Conservation (phyloP, 2,113 vertebrate species). For the Silurus asotus region DNA sequence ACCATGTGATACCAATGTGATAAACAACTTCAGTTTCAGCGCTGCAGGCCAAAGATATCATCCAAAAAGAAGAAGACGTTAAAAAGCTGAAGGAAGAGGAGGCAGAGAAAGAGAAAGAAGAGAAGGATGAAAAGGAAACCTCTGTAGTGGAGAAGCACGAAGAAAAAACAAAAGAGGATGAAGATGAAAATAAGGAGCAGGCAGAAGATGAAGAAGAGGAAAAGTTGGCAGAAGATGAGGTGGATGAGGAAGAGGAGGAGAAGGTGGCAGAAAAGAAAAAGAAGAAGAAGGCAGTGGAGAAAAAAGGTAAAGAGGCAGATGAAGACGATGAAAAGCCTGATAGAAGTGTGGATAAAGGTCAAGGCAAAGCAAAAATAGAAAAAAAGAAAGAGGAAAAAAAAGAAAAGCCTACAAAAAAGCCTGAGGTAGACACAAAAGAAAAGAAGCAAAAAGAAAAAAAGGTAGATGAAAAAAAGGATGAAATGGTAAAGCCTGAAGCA, state of each 20-base stretch:
- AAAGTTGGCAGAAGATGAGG: neutral
- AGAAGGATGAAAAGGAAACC: slow-evolving; percentile 51
- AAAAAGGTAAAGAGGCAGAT: slow-evolving; percentile 28
- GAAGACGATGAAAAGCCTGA: neutral
- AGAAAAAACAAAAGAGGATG: neutral
- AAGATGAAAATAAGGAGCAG: slow-evolving; percentile 20
- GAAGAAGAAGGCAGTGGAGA: neutral
- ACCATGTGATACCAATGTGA: neutral
- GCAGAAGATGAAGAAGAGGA: slow-evolving; percentile 12
- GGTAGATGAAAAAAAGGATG: neutral
- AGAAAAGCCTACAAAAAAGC: neutral
- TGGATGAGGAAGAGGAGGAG: slow-evolving; percentile 12
- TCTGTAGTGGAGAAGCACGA: slow-evolving; percentile 5
- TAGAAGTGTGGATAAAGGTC: neutral
- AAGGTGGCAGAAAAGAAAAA: neutral
- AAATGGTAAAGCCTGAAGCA: too few relatives aligned
- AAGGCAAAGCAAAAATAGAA: neutral
- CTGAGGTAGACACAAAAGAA: neutral
- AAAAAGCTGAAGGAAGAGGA: slow-evolving; percentile 1
- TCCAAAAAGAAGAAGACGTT: slow-evolving; percentile 44
- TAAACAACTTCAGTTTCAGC: slow-evolving; percentile 58
- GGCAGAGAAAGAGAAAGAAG: slow-evolving; percentile 45
- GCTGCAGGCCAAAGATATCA: slow-evolving; percentile 59
- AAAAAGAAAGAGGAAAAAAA: slow-evolving; percentile 1
- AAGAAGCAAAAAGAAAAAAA: neutral